Evolutionary conservation across 1,140 invertebrate genomes (phyloP).

Genomic region (Cydia splendana): DNA sequence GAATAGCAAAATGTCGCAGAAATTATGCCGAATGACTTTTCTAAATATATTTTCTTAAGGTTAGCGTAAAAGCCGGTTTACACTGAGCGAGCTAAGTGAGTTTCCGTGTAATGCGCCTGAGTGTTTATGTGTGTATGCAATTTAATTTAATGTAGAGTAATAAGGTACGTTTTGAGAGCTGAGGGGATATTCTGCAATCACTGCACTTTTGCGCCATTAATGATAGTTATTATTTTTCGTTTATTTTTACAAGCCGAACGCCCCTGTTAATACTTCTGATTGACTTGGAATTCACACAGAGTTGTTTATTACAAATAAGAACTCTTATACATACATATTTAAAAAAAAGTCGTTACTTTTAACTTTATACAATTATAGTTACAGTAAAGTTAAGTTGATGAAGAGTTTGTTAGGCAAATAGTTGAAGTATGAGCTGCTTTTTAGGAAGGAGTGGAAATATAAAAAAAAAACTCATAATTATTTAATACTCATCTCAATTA

Average conservation of each 20-base stretch:
- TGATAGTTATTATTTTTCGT: not conserved
- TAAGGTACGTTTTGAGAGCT: slow-evolving; percentile 7
- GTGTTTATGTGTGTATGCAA: slow-evolving; percentile 26
- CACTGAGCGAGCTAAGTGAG: slow-evolving; percentile 24
- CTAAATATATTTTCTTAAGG: slow-evolving; percentile 29
- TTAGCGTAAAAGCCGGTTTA: not conserved
- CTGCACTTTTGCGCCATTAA: not conserved
- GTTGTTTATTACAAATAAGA: no score
- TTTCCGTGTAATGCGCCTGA: slow-evolving; percentile 13
- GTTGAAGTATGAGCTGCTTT: no score
- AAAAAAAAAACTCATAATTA: no score
- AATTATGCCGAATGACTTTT: slow-evolving; percentile 22
- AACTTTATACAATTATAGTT: no score
- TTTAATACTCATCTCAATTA: no score
- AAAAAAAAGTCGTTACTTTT: no score
- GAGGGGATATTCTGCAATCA: not conserved
- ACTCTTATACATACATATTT: no score
- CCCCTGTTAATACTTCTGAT: no score
- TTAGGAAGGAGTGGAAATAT: no score
- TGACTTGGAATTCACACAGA: no score
- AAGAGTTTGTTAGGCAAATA: no score
- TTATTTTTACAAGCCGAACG: not conserved
- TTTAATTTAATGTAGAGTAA: slow-evolving; percentile 27
- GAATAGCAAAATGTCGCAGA: slow-evolving; percentile 14
- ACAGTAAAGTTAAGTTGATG: no score